Conservation (phyloP, 2,888 invertebrate genomes). For the Hypena proboscidalis region DNA sequence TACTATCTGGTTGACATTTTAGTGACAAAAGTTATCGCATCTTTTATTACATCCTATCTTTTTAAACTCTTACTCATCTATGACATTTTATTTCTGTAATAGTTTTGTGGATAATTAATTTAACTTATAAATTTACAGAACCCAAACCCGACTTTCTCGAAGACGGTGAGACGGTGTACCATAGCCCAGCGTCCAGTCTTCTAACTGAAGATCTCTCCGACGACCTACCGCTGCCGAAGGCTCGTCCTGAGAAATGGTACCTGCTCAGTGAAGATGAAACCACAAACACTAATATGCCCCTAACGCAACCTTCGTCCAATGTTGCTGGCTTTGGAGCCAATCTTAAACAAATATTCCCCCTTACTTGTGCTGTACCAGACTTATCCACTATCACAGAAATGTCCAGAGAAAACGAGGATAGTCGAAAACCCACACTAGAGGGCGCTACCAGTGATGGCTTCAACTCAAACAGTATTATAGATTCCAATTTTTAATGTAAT, state of each 20-base stretch:
- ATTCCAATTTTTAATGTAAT: constrained; percentile 24
- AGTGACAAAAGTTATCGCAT: too few relatives aligned
- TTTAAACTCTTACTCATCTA: too few relatives aligned
- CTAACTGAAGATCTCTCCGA: constrained; percentile 74
- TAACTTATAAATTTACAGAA: constrained; percentile 34
- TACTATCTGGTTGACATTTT: too few relatives aligned
- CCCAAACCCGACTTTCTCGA: constrained; percentile 28
- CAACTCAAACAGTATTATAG: constrained; percentile 41
- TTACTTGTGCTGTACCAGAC: constrained; percentile 69
- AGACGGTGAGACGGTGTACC: constrained; percentile 38
- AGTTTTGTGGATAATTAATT: too few relatives aligned
- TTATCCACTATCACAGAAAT: constrained; percentile 74
- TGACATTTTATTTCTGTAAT: too few relatives aligned
- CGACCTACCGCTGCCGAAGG: constrained; percentile 32
- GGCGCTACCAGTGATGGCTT: constrained; percentile 45
- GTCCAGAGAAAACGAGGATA: constrained; percentile 63
- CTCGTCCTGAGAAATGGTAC: constrained; percentile 59
- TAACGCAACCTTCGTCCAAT: constrained; percentile 21
- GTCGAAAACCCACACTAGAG: constrained; percentile 45
- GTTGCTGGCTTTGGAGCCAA: constrained; percentile 51
- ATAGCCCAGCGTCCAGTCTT: constrained; percentile 56
- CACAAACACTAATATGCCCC: constrained; percentile 44
- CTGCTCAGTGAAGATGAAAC: constrained; percentile 73
- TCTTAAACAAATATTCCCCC: constrained; percentile 68
- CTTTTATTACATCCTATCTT: too few relatives aligned